These are phyloP conservation scores for Rhabdornis inornatus DNA, from an alignment of 2,113 vertebrate genomes.

Conservation along the genomic window DNA sequence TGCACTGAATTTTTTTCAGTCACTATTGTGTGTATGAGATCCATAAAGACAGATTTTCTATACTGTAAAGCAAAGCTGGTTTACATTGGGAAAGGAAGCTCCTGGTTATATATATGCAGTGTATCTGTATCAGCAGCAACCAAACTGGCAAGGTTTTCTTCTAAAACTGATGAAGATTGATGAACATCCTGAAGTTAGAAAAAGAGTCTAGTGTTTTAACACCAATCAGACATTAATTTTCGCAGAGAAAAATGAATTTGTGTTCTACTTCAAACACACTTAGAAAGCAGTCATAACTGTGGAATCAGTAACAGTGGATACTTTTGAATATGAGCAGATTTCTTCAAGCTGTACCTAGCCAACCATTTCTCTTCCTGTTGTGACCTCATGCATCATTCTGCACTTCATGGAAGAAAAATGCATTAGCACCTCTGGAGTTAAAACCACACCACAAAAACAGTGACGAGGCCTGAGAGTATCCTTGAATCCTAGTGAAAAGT, in stretches of 20 bases:
- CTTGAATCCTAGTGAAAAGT: conserved; percentile 15
- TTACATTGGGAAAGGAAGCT: not conserved
- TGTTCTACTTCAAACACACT: not conserved
- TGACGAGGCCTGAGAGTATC: not conserved
- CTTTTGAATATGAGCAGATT: not conserved
- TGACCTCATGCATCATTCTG: not conserved
- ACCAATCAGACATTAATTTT: not conserved
- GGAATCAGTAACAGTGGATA: not conserved
- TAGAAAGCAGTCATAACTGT: not conserved
- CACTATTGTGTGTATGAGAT: not conserved
- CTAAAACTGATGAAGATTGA: not conserved
- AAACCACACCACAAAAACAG: not conserved
- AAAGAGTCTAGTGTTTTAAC: not conserved
- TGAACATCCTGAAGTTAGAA: not conserved
- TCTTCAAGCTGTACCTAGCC: not conserved
- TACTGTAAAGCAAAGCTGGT: not conserved
- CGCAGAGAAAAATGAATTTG: not conserved
- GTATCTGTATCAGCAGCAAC: not conserved
- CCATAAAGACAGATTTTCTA: not conserved
- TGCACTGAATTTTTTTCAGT: not conserved
- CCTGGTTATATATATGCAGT: not conserved
- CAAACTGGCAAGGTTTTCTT: not conserved
- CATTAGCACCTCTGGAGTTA: conserved; percentile 4
- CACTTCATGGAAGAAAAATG: not conserved
- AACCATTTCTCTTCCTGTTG: not conserved